These are phyloP conservation scores for Aphaenogaster ashmeadi DNA, from an alignment of 1,140 invertebrate species.

Conservation along the genomic window DNA sequence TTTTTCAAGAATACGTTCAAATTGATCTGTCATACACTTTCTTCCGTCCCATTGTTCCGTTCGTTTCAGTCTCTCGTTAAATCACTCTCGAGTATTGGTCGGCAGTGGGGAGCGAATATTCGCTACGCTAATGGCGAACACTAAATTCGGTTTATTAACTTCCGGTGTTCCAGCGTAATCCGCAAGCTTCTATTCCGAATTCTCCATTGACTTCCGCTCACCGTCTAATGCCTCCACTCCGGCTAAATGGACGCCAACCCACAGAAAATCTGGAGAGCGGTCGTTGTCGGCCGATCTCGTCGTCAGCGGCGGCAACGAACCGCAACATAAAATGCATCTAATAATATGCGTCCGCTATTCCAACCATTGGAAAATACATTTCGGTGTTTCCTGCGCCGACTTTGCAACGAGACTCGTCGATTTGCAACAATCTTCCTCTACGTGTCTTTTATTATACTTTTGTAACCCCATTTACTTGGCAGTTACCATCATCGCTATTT, in stretches of 20 bases:
- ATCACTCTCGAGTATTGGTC: constrained; percentile 28
- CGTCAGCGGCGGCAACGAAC: background rate
- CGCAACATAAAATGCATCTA: constrained; percentile 55
- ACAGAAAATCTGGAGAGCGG: constrained; percentile 48
- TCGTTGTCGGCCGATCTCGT: constrained; percentile 5
- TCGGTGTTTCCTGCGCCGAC: constrained; percentile 4
- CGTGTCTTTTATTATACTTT: background rate
- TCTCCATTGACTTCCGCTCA: constrained; percentile 74
- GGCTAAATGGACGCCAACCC: constrained; percentile 70
- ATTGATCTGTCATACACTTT: background rate
- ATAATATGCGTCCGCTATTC: constrained; percentile 51
- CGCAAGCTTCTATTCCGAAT: constrained; percentile 59
- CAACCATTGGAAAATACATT: constrained; percentile 35
- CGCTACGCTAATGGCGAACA: constrained; percentile 60
- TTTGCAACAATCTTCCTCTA: background rate
- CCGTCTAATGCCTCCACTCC: constrained; percentile 62
- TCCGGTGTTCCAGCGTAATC: constrained; percentile 67
- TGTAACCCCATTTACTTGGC: background rate
- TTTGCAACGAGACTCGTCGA: background rate
- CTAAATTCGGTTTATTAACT: constrained; percentile 79
- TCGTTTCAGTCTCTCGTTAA: constrained; percentile 1
- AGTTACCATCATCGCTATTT: background rate
- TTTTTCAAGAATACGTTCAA: background rate
- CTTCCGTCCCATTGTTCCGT: too few species aligned
- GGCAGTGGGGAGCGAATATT: constrained; percentile 33